Base-by-base conservation (phyloP, 2,113 vertebrate genomes). In the Hiodon alosoides region DNA sequence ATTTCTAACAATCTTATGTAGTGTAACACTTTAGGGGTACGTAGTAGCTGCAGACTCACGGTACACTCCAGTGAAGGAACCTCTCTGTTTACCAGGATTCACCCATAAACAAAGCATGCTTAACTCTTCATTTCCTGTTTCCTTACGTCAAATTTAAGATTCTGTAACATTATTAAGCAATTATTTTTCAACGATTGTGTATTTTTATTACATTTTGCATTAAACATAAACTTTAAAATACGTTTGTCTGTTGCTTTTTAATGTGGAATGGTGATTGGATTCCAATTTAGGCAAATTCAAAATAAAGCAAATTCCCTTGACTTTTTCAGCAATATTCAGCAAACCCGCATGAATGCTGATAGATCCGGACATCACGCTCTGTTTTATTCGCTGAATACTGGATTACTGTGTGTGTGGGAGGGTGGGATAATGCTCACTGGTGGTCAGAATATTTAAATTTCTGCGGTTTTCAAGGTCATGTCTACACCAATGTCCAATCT, bases 21-120 rank as follows among this genome's bases (percentile, higher is more conserved):
- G 4, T 68, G 31, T 67, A 57, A 55, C 50, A 53, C 53, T 67
- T 5, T 50, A 47, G 17, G 59, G 67, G 77, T 83, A 76, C 77
- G 87, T 81, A 82, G 67, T 51, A 6, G 67, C 64, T 47, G 11
- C 17, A 46, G 47, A 69, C 51, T 85, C 78, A 86, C 80, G 86
- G 87, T 89, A 86, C 87, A 76, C 31, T 65, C 79, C 73, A 47
- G 79, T 84, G 86, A 90, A 89, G 85, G 83, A 89, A 75, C 83
- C 81, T 31, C 31, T 31, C 31, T 31, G 31, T 31, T 1, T 31
- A 31, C 31, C 31, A 31, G 31, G 31, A 31, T 31, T 31, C 31
- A 31, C 31, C 31, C 31, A 31, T 31, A 31, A 31, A 31, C 31
- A 31, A 31, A 31, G 31, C 31, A 31, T 31, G 31, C 31, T 31